phyloP scores from a whole-genome alignment of 2,797 vertebrate genomes.

The Poliocrania exsul region DNA sequence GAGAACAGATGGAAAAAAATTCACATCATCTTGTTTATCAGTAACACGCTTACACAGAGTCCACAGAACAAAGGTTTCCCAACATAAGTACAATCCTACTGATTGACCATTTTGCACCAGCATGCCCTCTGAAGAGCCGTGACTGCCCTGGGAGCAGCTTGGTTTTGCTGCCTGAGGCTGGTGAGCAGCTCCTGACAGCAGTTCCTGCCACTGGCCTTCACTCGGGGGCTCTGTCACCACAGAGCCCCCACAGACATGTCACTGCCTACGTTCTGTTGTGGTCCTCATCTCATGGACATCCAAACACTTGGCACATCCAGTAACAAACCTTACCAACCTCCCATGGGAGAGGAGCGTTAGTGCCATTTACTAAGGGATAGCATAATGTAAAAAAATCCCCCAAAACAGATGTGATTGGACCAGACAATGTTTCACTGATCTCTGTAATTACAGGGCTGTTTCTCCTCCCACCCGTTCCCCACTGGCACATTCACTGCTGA shows the following conservation, averaged over 20 bases:
- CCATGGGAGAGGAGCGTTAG: not conserved
- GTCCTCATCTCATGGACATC: not conserved
- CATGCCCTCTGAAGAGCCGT: not conserved
- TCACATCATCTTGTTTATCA: not conserved
- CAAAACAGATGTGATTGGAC: not conserved
- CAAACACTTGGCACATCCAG: not conserved
- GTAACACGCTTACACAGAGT: accelerated
- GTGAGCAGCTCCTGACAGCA: not conserved
- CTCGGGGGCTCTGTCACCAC: not conserved
- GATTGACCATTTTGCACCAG: not conserved
- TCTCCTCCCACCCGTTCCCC: not conserved
- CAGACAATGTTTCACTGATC: not conserved
- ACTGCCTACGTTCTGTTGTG: not conserved
- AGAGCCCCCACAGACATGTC: not conserved
- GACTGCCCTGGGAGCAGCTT: not conserved
- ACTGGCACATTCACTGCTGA: constrained; percentile 27
- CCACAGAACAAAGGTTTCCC: not conserved
- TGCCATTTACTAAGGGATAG: not conserved
- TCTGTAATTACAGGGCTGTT: not conserved
- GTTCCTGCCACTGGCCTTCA: not conserved
- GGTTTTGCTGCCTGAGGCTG: not conserved
- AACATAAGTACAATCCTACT: not conserved
- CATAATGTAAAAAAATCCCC: not conserved
- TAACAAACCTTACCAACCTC: not conserved
- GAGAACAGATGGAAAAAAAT: not conserved